Evolutionary conservation across 2,888 invertebrate genomes (phyloP).

Genomic region (Lapara coniferarum): DNA sequence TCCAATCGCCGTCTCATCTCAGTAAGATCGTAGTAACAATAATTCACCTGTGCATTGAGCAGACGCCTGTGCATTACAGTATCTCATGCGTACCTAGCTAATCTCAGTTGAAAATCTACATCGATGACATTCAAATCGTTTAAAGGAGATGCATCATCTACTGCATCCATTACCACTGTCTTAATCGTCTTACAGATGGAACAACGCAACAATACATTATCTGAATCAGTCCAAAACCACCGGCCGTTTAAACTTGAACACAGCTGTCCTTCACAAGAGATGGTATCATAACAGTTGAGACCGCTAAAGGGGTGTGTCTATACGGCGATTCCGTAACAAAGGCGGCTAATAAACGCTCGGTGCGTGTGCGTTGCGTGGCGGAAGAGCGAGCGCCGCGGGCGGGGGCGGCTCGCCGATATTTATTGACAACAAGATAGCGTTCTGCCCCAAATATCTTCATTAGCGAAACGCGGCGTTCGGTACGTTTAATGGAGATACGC

Average conservation of each 20-base stretch:
- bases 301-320: conserved; percentile 49
- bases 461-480: conserved; percentile 58
- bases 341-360: conserved; percentile 39
- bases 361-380: conserved; percentile 33
- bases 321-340: conserved; percentile 65
- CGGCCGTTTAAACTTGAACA: not conserved
- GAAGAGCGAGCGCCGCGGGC: conserved; percentile 49
- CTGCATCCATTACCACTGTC: no score
- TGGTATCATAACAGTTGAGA: conserved; percentile 41
- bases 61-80: no score
- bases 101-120: no score
- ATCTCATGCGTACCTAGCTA: no score
- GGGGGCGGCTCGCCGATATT: conserved; percentile 54
- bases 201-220: no score
- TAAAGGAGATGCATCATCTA: not conserved
- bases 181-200: no score
- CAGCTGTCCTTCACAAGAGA: conserved; percentile 29
- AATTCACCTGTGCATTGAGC: no score
- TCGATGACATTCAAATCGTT: no score
- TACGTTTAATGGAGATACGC: conserved; percentile 46
- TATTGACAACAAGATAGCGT: conserved; percentile 67
- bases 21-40: no score
- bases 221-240: not conserved
- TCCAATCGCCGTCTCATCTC: no score
- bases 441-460: conserved; percentile 69